Percentiles rank a stretch among this genome's conserved stretches.
Conservation (phyloP, 1,140 invertebrate genomes). For the Neodiprion virginianus region DNA sequence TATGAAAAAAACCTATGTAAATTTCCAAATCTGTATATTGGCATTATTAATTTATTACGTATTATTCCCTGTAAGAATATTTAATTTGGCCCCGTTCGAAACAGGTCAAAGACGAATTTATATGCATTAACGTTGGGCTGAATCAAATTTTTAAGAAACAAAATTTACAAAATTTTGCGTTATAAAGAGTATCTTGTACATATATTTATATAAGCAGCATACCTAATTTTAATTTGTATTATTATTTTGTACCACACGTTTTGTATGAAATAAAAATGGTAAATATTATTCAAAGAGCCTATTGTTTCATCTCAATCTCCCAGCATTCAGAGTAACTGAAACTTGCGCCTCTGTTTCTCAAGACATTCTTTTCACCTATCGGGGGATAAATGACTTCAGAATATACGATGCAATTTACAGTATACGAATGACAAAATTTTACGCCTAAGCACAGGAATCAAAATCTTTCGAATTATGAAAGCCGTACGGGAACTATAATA, state of each 20-base stretch:
- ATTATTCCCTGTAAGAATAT: conserved; percentile 4
- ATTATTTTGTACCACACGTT: conserved; percentile 29
- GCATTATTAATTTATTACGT: conserved; percentile 14
- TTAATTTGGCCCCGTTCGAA: conserved; percentile 8
- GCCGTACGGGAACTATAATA: too few relatives aligned
- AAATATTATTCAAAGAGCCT: conserved; percentile 16
- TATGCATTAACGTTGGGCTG: background rate
- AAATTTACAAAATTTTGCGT: conserved; percentile 14
- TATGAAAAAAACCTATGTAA: background rate
- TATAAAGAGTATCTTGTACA: background rate
- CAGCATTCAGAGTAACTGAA: background rate
- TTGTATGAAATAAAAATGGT: conserved; percentile 30
- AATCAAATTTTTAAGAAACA: background rate
- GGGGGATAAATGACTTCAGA: too few relatives aligned
- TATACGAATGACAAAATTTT: too few relatives aligned
- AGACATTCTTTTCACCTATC: too few relatives aligned
- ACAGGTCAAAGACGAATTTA: background rate
- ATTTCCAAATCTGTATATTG: conserved; percentile 16
- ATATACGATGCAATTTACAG: too few relatives aligned
- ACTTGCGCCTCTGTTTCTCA: background rate
- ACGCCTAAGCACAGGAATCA: too few relatives aligned
- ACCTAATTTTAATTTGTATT: conserved; percentile 11
- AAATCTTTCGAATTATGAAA: too few relatives aligned
- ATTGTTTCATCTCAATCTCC: background rate
- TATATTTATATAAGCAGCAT: conserved; percentile 19